Evolutionary conservation across 2,113 vertebrate species (phyloP), one percentile per base, ranked within the genome.

Genomic region (Lycaon pictus): DNA sequence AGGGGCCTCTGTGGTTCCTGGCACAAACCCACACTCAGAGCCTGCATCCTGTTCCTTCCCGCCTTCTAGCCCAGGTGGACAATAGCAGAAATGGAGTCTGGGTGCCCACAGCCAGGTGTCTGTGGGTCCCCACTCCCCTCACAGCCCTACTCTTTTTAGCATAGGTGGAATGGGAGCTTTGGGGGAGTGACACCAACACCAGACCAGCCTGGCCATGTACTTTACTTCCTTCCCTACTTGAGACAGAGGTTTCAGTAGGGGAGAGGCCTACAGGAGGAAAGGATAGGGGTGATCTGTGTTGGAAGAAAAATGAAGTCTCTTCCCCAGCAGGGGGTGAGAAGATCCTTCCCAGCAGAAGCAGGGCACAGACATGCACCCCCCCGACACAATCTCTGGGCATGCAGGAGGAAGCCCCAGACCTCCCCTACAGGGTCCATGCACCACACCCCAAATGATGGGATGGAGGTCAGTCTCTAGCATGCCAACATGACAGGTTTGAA

Each of bases 1-100:
- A 0, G 7, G 22, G 2, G 1, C 3, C 62, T 7, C 11, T 6
- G 11, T 3, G 37, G 51, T 4, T 32, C 29, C 27, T 0, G 0
- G 3, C 13, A 2, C 55, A 51, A 56, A 48, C 67, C 5, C 29
- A 58, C 25, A 32, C 2, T 10, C 27, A 2, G 11, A 3, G 27
- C 22, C 35, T 10, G 35, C 2, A 10, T 43, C n/a, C 13, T 67
- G 12, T 29, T 25, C 35, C 3, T 15, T 9, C 37, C 62, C 0
- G 3, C 17, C 3, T 11, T 29, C 65, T 2, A 10, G 74, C 74
- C 81, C 35, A 32, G 29, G 9, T 2, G 43, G 76, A 13, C 11
- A 22, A 5, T 7, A 0, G 35, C 37, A 8, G 56, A 20, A 2
- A 8, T 1, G 27, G 22, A 29, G 0, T 0, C 2, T 11, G 48